These are phyloP conservation scores for Hydractinia symbiolongicarpus DNA, from an alignment of 30 jellyfish, hydroid and myxozoan genomes.

Conservation along the genomic window DNA sequence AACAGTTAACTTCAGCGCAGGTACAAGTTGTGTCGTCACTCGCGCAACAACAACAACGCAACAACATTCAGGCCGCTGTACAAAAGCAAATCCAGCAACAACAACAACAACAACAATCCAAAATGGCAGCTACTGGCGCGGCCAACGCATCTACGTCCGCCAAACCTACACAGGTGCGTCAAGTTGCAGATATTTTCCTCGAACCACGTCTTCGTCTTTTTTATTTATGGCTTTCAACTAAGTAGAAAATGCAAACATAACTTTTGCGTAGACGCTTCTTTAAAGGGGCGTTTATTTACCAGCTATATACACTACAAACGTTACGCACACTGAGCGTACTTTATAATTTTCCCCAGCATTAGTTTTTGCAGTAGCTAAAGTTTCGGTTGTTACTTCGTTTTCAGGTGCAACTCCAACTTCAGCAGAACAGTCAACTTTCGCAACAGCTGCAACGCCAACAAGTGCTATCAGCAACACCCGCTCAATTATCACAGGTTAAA, in stretches of 20 bases:
- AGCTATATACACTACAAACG: not conserved
- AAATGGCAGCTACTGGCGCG: conserved; percentile 19
- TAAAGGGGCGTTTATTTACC: not conserved
- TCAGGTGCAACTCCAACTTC: conserved; percentile 45
- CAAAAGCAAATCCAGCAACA: conserved; percentile 66
- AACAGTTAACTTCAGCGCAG: conserved; percentile 60
- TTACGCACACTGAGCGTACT: not conserved
- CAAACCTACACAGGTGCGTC: conserved; percentile 19
- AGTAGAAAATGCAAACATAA: too few species aligned
- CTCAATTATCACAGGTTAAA: conserved; percentile 39
- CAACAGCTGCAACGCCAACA: conserved; percentile 54
- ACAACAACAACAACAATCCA: conserved; percentile 42
- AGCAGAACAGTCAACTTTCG: conserved; percentile 21
- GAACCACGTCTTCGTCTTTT: not conserved
- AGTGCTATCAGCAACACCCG: conserved; percentile 44
- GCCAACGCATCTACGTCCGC: conserved; percentile 7
- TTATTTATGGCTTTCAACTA: not conserved
- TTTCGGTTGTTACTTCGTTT: not conserved
- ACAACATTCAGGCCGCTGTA: conserved; percentile 63
- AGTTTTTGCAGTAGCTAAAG: too few species aligned
- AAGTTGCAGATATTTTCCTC: not conserved
- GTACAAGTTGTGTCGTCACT: conserved; percentile 75
- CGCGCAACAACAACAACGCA: conserved; percentile 76
- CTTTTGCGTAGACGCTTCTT: not conserved
- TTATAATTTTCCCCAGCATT: not conserved